Evolutionary conservation across 2,888 invertebrate genomes (phyloP).

Genomic region (Xestia sexstrigata): DNA sequence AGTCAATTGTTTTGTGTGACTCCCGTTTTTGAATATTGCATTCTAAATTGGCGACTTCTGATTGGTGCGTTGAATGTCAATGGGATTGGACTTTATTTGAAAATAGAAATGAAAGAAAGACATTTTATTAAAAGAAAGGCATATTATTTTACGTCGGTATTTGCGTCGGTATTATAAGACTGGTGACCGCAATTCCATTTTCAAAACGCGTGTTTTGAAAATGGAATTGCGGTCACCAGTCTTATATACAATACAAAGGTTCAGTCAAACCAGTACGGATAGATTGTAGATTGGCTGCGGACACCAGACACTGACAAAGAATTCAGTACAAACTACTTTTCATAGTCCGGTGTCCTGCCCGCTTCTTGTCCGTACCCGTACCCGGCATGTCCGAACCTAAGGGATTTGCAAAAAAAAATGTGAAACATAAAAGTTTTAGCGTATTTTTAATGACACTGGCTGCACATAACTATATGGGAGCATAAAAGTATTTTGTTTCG

Average conservation of each 20-base stretch:
- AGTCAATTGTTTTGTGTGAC: constrained; percentile 65
- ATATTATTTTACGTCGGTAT: too few species aligned
- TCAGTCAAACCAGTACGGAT: not conserved
- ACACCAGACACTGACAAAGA: not conserved
- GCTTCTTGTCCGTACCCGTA: too few species aligned
- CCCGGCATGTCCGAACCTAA: too few species aligned
- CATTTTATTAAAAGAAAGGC: too few species aligned
- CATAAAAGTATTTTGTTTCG: not conserved
- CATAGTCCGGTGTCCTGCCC: not conserved
- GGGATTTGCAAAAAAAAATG: not conserved
- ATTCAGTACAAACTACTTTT: not conserved
- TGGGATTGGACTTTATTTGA: not conserved
- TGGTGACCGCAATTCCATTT: too few species aligned
- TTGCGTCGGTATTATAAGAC: too few species aligned
- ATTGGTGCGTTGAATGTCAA: constrained; percentile 17
- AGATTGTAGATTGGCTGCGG: too few species aligned
- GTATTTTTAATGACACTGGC: not conserved
- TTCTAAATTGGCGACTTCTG: constrained; percentile 29
- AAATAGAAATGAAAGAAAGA: not conserved
- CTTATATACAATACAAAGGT: not conserved
- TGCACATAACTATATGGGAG: too few species aligned
- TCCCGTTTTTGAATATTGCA: constrained; percentile 49
- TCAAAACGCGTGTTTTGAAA: too few species aligned
- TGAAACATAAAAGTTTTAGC: not conserved
- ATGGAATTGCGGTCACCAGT: too few species aligned